Base-by-base conservation (phyloP, 2,888 invertebrate genomes). In the Lacanobia wlatinum region DNA sequence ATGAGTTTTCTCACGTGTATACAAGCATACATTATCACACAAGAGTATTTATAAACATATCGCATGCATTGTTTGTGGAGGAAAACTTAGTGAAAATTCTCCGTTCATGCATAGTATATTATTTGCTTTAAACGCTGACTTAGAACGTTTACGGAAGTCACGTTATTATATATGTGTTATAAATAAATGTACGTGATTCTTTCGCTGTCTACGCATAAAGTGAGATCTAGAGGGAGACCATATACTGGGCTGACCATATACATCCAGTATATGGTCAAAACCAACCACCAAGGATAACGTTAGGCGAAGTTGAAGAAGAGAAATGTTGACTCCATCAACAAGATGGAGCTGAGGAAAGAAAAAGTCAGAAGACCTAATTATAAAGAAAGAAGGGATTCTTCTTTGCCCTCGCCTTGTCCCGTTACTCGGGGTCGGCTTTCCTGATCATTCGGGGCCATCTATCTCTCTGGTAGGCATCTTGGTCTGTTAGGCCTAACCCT, bases 61-160 rank as follows among this genome's bases (percentile, higher is more conserved):
- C 12, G 40, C 34, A 7, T 38, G 18, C 43, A 70, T 76, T 76
- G 63, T 76, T 53, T 34, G 53, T 60, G 7, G 18, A 55, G 71
- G 76, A 71, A 77, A 77, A 67, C 77, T 63, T 52, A 8, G 63
- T 55, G 77, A 66, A 66, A 70, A 78, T 48, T 63, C 62, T 75
- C 58, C 28, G n/a, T 18, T 64, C 50, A n/a, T 28, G 46, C 50
- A 65, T 61, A 56, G 9, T 66, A 38, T 34, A 40, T 46, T 28
- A 73, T 63, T 34, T 63, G 70, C 8, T 38, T 63, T 53, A 23
- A 63, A 61, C 9, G 2, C 21, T 9, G 9, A 43, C 50, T 21
- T 9, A 21, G 50, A 23, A 18, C 46, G 61, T 62, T 38, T 28
- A 23, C 14, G 56, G 50, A 48, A 21, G 21, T 50, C 56, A 65